Percentiles rank a stretch among this genome's conserved stretches.
Conservation (phyloP, 2,797 vertebrate genomes). For the Antrozous pallidus region DNA sequence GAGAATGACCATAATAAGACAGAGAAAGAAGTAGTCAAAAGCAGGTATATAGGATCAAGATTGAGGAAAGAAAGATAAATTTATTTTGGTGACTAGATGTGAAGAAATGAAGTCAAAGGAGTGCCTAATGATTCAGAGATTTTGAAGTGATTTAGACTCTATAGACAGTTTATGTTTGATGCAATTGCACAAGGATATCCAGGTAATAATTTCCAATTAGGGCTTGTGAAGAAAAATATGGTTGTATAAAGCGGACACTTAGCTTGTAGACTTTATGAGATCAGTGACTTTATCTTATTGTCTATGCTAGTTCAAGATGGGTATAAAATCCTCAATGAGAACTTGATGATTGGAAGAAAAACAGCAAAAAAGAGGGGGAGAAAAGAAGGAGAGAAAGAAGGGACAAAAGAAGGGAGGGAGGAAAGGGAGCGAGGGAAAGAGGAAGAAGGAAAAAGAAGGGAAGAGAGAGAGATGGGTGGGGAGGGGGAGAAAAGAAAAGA, state of each 20-base stretch:
- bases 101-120: neutral
- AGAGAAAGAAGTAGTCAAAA: neutral
- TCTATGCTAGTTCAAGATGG: neutral
- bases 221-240: neutral
- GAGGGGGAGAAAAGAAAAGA: too few relatives aligned
- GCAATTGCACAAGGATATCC: neutral
- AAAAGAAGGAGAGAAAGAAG: neutral
- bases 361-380: neutral
- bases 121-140: neutral
- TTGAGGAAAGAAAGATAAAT: neutral
- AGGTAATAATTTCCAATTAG: neutral
- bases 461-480: fast-evolving
- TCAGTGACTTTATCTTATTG: neutral
- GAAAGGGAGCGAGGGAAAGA: fast-evolving
- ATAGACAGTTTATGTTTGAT: neutral
- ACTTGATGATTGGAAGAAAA: neutral
- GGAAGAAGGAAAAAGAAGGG: fast-evolving
- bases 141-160: neutral
- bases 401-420: too few relatives aligned
- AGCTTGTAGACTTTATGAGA: neutral
- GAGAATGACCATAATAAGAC: neutral
- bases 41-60: neutral
- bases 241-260: neutral
- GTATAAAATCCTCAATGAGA: neutral
- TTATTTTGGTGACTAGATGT: neutral